Evolutionary conservation across 2,797 vertebrate species (phyloP).

Genomic region (Xerus rutilus): DNA sequence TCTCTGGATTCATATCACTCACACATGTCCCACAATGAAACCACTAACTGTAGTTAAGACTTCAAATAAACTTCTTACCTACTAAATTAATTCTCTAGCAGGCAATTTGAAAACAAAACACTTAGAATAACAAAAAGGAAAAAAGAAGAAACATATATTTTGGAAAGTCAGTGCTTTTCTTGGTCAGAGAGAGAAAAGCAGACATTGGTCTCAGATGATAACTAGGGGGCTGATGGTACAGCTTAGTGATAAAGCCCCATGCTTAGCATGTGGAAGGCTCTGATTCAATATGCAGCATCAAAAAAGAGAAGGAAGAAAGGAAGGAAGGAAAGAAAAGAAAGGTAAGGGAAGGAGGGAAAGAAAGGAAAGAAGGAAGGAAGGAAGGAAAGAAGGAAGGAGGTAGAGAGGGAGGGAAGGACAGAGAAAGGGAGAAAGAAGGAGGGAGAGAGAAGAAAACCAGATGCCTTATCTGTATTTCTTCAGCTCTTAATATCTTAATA

Average conservation of each 20-base stretch:
- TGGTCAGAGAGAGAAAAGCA: neutral
- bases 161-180: slow-evolving; percentile 35
- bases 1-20: neutral
- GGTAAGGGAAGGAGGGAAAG: too few species aligned
- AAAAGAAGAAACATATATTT: slow-evolving; percentile 63
- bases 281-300: neutral
- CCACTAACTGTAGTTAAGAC: neutral
- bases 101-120: slow-evolving; percentile 36
- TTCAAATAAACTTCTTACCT: slow-evolving; percentile 42
- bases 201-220: neutral
- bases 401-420: too few species aligned
- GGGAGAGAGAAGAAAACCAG: neutral
- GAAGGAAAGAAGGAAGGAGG: too few species aligned
- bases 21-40: neutral
- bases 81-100: slow-evolving; percentile 53
- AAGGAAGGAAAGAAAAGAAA: too few species aligned
- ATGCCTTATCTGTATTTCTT: neutral
- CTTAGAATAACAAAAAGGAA: slow-evolving; percentile 62
- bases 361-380: too few species aligned
- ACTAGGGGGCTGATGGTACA: neutral
- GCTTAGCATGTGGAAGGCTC: neutral
- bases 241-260: neutral
- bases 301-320: too few species aligned
- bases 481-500: neutral
- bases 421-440: too few species aligned